phyloP scores from a whole-genome alignment of 1,140 invertebrate genomes.

The Pogonomyrmex barbatus region DNA sequence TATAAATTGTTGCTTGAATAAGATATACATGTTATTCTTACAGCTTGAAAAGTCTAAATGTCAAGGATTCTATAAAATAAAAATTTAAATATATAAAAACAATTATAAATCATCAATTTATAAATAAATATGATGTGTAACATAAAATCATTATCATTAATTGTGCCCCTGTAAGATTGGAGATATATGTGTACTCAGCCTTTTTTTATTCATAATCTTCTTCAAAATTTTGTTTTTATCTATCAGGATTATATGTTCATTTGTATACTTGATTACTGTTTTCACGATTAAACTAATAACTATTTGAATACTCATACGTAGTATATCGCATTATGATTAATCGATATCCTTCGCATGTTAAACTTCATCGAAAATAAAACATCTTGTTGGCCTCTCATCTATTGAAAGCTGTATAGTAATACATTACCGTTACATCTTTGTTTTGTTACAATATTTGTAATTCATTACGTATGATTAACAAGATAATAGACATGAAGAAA shows the following conservation, averaged over 20 bases:
- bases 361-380: conserved; percentile 73
- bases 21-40: conserved; percentile 16
- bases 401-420: conserved; percentile 61
- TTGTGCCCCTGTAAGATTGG: conserved; percentile 50
- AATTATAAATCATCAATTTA: not conserved
- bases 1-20: not conserved
- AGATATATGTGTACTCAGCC: conserved; percentile 42
- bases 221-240: conserved; percentile 18
- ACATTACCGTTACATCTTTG: not conserved
- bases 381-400: conserved; percentile 65
- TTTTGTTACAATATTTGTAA: not conserved
- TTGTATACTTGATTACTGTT: conserved; percentile 40
- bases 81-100: conserved; percentile 23
- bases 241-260: conserved; percentile 30
- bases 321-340: conserved; percentile 4
- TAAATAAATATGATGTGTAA: conserved; percentile 19
- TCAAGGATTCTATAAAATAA: not conserved
- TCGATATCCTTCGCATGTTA: conserved; percentile 21
- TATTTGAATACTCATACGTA: conserved; percentile 22
- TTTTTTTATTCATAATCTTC: conserved; percentile 43
- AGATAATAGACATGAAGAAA: not conserved
- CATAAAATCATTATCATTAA: conserved; percentile 27
- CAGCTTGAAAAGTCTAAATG: conserved; percentile 4
- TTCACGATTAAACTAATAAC: conserved; percentile 43
- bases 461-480: not conserved